Evolutionary conservation across 1,140 invertebrate genomes (phyloP).

Genomic region (Megathymus violae): DNA sequence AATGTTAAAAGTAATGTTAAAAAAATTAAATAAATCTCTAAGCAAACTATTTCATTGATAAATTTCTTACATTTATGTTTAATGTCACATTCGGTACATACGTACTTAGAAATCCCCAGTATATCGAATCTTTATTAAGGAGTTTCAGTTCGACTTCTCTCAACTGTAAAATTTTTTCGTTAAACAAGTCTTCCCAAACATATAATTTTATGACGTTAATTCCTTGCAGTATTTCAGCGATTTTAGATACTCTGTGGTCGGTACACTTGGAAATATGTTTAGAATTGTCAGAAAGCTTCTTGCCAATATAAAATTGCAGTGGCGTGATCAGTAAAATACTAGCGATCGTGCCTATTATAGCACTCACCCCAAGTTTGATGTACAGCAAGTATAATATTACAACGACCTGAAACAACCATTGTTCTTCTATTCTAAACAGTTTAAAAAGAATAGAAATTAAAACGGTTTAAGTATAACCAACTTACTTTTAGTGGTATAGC

Average conservation of each 20-base stretch:
- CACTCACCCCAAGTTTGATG: conserved; percentile 90
- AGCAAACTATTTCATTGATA: not conserved
- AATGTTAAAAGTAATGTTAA: conserved; percentile 38
- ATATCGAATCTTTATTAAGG: conserved; percentile 89
- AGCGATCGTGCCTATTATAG: conserved; percentile 89
- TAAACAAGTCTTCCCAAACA: conserved; percentile 92
- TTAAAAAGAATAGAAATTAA: too few relatives aligned
- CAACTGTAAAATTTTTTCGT: conserved; percentile 86
- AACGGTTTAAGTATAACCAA: not conserved
- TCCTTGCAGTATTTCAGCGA: conserved; percentile 92
- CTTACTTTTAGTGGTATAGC: conserved; percentile 92
- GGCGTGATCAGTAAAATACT: conserved; percentile 89
- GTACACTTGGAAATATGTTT: conserved; percentile 88
- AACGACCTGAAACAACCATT: conserved; percentile 85
- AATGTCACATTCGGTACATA: conserved; percentile 41
- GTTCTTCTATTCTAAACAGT: not conserved
- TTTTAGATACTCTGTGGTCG: conserved; percentile 89
- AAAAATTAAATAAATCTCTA: not conserved
- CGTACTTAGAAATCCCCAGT: conserved; percentile 90
- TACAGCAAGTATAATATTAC: conserved; percentile 90
- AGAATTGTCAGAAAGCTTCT: conserved; percentile 88
- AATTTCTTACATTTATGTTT: conserved; percentile 23
- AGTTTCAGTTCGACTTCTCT: conserved; percentile 89
- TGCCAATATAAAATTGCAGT: conserved; percentile 89
- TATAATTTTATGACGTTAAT: conserved; percentile 92